Percentiles rank a stretch among this genome's conserved stretches.
Evolutionary conservation across 1,140 invertebrate species (phyloP).

Genomic region (Pentalonia nigronervosa): DNA sequence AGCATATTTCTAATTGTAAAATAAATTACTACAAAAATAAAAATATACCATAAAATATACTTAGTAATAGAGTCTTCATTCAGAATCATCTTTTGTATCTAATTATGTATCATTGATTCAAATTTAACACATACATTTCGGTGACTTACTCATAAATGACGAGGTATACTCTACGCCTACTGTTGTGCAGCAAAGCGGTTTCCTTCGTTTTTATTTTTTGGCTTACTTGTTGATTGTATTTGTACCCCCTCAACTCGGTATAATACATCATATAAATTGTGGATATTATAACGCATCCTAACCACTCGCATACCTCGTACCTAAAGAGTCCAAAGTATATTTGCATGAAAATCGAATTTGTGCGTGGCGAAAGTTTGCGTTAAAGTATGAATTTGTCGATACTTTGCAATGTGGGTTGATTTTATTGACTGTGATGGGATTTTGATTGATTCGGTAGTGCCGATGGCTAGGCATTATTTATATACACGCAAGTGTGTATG

Average conservation of each 20-base stretch:
- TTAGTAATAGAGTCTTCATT: neutral
- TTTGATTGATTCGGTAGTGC: neutral
- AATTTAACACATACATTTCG: neutral
- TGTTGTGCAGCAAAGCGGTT: neutral
- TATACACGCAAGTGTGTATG: neutral
- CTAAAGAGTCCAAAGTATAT: neutral
- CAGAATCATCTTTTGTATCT: neutral
- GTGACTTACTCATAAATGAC: neutral
- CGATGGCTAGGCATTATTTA: neutral
- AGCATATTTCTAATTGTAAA: no score
- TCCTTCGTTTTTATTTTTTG: neutral
- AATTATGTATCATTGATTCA: neutral
- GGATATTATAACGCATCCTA: neutral
- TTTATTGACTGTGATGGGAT: slow-evolving; percentile 7
- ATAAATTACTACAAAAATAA: no score
- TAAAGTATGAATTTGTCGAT: neutral
- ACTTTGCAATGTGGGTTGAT: neutral
- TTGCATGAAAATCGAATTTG: slow-evolving; percentile 3
- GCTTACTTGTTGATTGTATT: neutral
- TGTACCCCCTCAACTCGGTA: neutral
- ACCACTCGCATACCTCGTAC: neutral
- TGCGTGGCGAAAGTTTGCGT: neutral
- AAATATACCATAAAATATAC: no score
- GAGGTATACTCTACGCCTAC: neutral
- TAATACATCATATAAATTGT: neutral